Conservation (phyloP, 2,113 vertebrate species). For the Amblyopsis rosae region DNA sequence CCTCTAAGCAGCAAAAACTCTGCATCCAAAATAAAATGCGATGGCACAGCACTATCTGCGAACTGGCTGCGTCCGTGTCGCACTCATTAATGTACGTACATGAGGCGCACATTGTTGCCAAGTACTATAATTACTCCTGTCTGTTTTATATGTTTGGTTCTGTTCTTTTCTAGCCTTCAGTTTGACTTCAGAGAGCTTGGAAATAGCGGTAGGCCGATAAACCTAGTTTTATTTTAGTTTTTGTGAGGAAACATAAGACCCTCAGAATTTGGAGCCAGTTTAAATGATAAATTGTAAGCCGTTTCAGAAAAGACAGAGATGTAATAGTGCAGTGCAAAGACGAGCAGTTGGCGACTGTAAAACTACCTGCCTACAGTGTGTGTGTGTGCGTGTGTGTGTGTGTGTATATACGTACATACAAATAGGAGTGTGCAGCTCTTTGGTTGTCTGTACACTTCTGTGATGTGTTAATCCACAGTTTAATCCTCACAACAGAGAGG, state of each 20-base stretch:
- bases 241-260: background rate
- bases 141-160: too few species aligned
- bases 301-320: constrained; percentile 20
- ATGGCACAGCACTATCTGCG: too few species aligned
- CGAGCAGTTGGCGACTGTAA: constrained; percentile 23
- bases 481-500: constrained; percentile 45
- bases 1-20: too few species aligned
- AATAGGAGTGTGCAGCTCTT: background rate
- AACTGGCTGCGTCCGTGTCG: too few species aligned
- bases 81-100: too few species aligned
- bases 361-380: constrained; percentile 14
- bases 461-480: constrained; percentile 52
- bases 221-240: too few species aligned
- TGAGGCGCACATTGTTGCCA: too few species aligned
- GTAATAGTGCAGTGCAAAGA: constrained; percentile 48
- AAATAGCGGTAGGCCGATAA: too few species aligned
- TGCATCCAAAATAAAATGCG: too few species aligned
- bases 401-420: background rate
- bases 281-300: constrained; percentile 6
- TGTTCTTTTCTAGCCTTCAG: too few species aligned
- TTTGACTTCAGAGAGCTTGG: too few species aligned
- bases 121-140: too few species aligned
- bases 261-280: background rate
- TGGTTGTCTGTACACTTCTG: constrained; percentile 16
- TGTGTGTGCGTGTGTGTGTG: background rate